Evolutionary conservation across 37 sponge, comb jelly and placozoan genomes (phyloP), one percentile per base, ranked within the genome.

Genomic region (Geodia barretti): DNA sequence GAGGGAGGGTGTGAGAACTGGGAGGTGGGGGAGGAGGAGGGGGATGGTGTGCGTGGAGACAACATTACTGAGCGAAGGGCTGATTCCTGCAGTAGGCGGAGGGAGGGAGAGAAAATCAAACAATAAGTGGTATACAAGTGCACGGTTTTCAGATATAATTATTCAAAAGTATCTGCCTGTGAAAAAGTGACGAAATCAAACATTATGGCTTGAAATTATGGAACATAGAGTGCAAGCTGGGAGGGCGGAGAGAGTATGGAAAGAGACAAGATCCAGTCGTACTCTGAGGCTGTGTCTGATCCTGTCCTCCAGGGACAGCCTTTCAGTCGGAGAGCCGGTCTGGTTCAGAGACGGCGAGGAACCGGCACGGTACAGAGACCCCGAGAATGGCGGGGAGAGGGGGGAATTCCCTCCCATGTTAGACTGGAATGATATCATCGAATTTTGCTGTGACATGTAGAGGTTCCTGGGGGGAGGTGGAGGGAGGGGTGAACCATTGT

Each of bases 51-150:
- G 60, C 30, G 7, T 37, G 58, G 58, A 74, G 3, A 40, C 25
- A 23, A 9, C 59, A 26, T 31, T 36, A 80, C 60, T 23, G 80
- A 80, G n/a, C 80, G 70, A 0, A 80, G 71, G 29, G 80, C 80
- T 24, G 80, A 80, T 38, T 80, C 80, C 38, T 37, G 26, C 36
- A 79, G 73, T 26, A 60, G 19, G 26, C 31, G 43, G 35, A 30
- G 20, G 70, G 33, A 17, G 36, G 35, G 70, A 7, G 31, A 19
- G 60, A 58, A 19, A 25, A 21, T 4, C 4, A 32, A n/a, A 4
- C 29, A 14, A 31, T 39, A 5, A 31, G 24, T 7, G 31, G 7
- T 70, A 70, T 3, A n/a, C 21, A 14, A 5, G 25, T n/a, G n/a
- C n/a, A n/a, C n/a, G n/a, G n/a, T n/a, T n/a, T n/a, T 65, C 17